phyloP scores from a whole-genome alignment of 1,140 invertebrate genomes.

The Cydia strobilella region DNA sequence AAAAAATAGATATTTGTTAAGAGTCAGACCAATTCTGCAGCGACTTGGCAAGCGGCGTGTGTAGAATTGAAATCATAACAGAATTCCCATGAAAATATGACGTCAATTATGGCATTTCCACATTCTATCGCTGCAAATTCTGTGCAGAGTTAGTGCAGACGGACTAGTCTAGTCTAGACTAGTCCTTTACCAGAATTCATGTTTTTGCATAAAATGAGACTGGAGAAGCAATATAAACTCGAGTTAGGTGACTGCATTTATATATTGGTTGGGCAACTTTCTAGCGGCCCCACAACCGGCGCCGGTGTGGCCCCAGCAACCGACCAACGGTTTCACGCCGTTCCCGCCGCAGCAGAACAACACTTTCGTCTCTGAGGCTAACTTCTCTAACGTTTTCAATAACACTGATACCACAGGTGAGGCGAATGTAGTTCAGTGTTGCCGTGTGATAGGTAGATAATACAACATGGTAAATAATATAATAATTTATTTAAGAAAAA shows the following conservation, averaged over 20 bases:
- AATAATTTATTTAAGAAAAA: no score
- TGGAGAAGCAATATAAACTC: background rate
- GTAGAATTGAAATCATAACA: no score
- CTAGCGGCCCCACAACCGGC: slow-evolving; percentile 45
- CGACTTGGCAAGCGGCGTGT: no score
- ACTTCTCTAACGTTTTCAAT: slow-evolving; percentile 92
- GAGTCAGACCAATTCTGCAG: no score
- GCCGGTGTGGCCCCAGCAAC: slow-evolving; percentile 46
- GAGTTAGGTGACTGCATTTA: slow-evolving; percentile 35
- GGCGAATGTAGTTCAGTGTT: slow-evolving; percentile 43
- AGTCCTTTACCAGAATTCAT: no score
- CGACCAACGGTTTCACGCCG: slow-evolving; percentile 80
- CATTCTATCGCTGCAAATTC: no score
- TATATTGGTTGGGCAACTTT: slow-evolving; percentile 39
- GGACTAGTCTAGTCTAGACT: no score
- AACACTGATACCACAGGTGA: slow-evolving; percentile 86
- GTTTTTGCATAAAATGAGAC: background rate
- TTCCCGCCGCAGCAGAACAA: slow-evolving; percentile 81
- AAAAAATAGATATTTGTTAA: no score
- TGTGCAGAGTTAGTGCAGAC: no score
- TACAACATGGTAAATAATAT: no score
- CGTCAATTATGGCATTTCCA: no score
- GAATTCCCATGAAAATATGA: no score
- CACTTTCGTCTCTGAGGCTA: slow-evolving; percentile 92
- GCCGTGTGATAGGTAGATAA: slow-evolving; percentile 36